Evolutionary conservation across 2,797 vertebrate genomes (phyloP).

Genomic region (Pantherophis vulpinus): DNA sequence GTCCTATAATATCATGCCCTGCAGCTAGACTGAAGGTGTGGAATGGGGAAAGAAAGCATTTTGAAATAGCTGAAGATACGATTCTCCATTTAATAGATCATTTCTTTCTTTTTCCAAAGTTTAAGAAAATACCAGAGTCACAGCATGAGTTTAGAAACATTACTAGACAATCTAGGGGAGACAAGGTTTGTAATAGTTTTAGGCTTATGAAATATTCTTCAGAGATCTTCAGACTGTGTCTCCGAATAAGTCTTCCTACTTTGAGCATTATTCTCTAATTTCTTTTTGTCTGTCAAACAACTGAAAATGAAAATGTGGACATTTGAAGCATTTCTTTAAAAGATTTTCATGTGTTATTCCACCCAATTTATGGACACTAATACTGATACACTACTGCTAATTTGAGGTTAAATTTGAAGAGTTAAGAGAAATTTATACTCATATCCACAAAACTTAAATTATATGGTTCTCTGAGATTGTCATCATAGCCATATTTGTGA

Average conservation of each 20-base stretch:
- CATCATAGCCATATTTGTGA: background rate
- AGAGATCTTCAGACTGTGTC: slow-evolving; percentile 11
- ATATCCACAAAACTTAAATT: background rate
- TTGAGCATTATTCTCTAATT: slow-evolving; percentile 23
- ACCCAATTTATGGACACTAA: background rate
- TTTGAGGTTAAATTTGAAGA: background rate
- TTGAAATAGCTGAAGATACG: background rate
- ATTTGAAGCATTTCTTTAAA: background rate
- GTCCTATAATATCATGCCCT: slow-evolving; percentile 6
- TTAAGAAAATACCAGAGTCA: slow-evolving; percentile 18
- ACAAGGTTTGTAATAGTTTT: slow-evolving; percentile 15
- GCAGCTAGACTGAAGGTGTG: background rate
- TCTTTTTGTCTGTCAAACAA: background rate
- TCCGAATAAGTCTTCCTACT: slow-evolving; percentile 19
- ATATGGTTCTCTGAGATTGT: background rate
- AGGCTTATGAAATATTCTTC: slow-evolving; percentile 22
- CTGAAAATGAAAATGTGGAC: background rate
- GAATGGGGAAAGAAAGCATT: background rate
- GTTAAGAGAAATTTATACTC: background rate
- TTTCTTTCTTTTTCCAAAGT: background rate
- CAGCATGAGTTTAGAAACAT: slow-evolving; percentile 35
- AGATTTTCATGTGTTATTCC: background rate
- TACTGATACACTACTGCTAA: background rate
- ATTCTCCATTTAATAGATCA: background rate
- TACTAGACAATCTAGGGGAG: slow-evolving; percentile 31